Base-by-base conservation (phyloP, 2,888 invertebrate species). In the Erebia epiphron region DNA sequence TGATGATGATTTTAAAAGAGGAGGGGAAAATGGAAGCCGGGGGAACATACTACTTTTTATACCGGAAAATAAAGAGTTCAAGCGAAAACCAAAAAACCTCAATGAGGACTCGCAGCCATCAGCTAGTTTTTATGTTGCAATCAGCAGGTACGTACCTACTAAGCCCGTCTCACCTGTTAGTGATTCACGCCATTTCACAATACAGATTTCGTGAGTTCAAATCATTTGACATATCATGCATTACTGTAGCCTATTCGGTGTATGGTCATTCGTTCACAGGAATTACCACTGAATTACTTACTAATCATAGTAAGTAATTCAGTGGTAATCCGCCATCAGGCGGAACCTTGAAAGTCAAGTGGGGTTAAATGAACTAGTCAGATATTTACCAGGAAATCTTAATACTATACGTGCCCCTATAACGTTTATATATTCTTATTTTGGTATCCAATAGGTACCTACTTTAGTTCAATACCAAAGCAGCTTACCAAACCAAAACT, bases 131-230 rank as follows among this genome's bases (percentile, higher is more conserved):
- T 26, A 26, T 26, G 3, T 26, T 26, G 26, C 26, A 26, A 26
- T 26, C 26, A 26, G 4, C 43, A 43, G 10, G 10, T 10, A 46
- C 0, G 11, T 46, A 9, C 26, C 16, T 60, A n/a, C n/a, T n/a
- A n/a, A 16, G 60, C 1, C 16, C 7, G 16, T 61, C 43, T 10
- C 61, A 61, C 61, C 61, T 46, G 11, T 10, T 14, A 49, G 18
- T 67, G 57, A 67, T 50, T 63, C 63, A 63, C n/a, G 14, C 63
- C 50, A 63, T 63, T 63, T 63, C 50, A 63, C 50, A 26, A 63
- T n/a, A 2, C 43, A 26, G 21, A n/a, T 50, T n/a, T 14, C 26
- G 50, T 63, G 63, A 63, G n/a, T 50, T 63, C 49, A 49, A 63
- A 63, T n/a, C 35, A 26, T 63, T 63, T 63, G 49, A 63, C 62